phyloP scores from a whole-genome alignment of 2,888 invertebrate genomes.

The Sarcophaga rosellei region DNA sequence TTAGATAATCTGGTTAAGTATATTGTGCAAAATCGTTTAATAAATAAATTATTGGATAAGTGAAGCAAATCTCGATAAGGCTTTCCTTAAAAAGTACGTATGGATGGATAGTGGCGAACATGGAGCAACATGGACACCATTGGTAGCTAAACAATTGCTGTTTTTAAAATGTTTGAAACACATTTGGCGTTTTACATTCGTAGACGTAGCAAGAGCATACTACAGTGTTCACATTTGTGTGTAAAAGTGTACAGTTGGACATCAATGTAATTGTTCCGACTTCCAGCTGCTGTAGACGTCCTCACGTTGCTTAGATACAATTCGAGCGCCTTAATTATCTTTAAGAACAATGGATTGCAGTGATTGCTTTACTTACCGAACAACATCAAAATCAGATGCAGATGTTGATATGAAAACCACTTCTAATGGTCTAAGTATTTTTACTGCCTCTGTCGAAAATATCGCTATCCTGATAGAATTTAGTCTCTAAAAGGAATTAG shows the following conservation, averaged over 20 bases:
- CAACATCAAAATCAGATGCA: slow-evolving; percentile 48
- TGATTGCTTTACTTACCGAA: slow-evolving; percentile 63
- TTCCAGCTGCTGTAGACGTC: slow-evolving; percentile 67
- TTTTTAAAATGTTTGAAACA: slow-evolving; percentile 21
- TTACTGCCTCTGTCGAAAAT: neutral
- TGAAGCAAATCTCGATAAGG: slow-evolving; percentile 44
- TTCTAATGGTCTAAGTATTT: neutral
- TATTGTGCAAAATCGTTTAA: slow-evolving; percentile 53
- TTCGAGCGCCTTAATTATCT: slow-evolving; percentile 73
- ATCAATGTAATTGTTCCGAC: slow-evolving; percentile 66
- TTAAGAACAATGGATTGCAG: slow-evolving; percentile 64
- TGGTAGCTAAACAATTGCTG: slow-evolving; percentile 38
- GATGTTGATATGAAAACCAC: slow-evolving; percentile 25
- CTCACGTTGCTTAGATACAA: slow-evolving; percentile 61
- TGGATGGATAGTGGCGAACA: neutral
- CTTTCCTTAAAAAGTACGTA: slow-evolving; percentile 24
- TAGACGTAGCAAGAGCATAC: slow-evolving; percentile 3
- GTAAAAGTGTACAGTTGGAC: slow-evolving; percentile 49
- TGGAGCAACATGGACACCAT: neutral
- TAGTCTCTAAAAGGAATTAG: slow-evolving; percentile 48
- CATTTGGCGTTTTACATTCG: slow-evolving; percentile 17
- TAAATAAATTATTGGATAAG: slow-evolving; percentile 3
- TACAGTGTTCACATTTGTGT: slow-evolving; percentile 27
- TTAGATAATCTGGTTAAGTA: slow-evolving; percentile 45
- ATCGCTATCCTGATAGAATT: slow-evolving; percentile 38